Evolutionary conservation across 2,113 vertebrate genomes (phyloP), one percentile per base, ranked within the genome.

Genomic region (Oncorhynchus masou): DNA sequence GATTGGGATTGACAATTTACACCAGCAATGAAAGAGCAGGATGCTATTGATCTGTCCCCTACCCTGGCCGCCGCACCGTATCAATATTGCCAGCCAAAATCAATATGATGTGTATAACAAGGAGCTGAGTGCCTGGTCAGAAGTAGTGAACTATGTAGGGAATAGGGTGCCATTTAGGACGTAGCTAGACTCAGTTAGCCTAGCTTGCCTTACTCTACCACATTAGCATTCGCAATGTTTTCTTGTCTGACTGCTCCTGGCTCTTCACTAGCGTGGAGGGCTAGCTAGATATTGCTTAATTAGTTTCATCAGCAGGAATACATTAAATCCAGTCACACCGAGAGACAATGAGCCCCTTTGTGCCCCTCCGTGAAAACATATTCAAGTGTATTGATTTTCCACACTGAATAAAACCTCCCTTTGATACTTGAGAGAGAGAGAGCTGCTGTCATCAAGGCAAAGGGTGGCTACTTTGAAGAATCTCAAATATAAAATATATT

Each of bases 371-470:
- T 75, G 16, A 45, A 70, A 75, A 71, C 59, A 48, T 39, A 64
- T 48, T 49, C 6, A n/a, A 73, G 54, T 73, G 45, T 60, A 68
- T 68, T 68, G 65, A 74, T 68, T 73, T 81, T 65, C 39, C 66
- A 24, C 66, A 29, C 65, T 69, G 79, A 69, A 73, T 76, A 68
- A 71, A 80, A 73, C 51, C 76, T 72, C 25, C n/a, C 25, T 80
- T 49, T 80, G 68, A 27, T 80, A 68, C 79, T 39, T 51, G 12
- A 49, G 68, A 80, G 71, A 70, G 39, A 39, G 66, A 68, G 15
- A 68, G 29, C 64, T 66, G 22, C 7, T 66, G 6, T 34, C 34
- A 34, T 34, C 34, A 34, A 34, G 34, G 34, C 6, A 34, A 34
- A 34, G 34, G 6, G 34, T 7, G 34, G 34, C 34, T 8, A 7